Percentiles rank a stretch among this genome's conserved stretches.
Evolutionary conservation across 2,113 vertebrate species (phyloP).

Genomic region (Lophius piscatorius): DNA sequence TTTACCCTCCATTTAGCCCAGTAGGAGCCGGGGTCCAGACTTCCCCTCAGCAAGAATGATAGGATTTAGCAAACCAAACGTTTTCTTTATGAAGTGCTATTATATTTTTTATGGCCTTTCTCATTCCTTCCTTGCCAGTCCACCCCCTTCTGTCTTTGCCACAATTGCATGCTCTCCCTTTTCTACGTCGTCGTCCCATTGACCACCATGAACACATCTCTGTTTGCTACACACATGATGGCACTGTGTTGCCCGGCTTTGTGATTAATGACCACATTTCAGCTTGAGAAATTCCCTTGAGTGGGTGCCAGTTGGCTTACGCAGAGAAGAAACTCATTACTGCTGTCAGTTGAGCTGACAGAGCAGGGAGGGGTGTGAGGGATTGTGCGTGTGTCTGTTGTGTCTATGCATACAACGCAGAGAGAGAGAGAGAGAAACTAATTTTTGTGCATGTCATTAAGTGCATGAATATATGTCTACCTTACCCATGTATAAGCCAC

Average conservation of each 20-base stretch:
- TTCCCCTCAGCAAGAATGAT: conserved; percentile 2
- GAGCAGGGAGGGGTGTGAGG: conserved; percentile 67
- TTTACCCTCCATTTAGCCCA: conserved; percentile 44
- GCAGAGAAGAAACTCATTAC: conserved; percentile 85
- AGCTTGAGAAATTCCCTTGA: conserved; percentile 86
- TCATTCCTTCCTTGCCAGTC: conserved; percentile 24
- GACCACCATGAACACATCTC: conserved; percentile 46
- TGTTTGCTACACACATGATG: conserved; percentile 77
- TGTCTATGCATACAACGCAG: conserved; percentile 6
- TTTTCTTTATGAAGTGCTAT: conserved; percentile 21
- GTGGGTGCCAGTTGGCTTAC: conserved; percentile 85
- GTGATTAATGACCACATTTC: conserved; percentile 89
- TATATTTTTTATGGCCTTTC: conserved; percentile 7
- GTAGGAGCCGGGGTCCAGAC: conserved; percentile 7
- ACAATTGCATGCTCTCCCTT: conserved; percentile 40
- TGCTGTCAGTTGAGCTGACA: conserved; percentile 81
- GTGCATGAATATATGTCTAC: conserved; percentile 17
- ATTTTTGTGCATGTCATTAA: conserved; percentile 52
- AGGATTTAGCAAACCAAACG: conserved; percentile 6
- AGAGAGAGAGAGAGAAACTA: conserved; percentile 1
- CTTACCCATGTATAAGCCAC: conserved; percentile 50
- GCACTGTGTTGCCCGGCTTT: conserved; percentile 83
- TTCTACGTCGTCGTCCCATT: conserved; percentile 23
- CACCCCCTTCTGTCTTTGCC: conserved; percentile 25
- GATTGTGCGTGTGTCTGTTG: conserved; percentile 40